phyloP scores from a whole-genome alignment of 2,113 vertebrate species.

The Syrmaticus mikado region DNA sequence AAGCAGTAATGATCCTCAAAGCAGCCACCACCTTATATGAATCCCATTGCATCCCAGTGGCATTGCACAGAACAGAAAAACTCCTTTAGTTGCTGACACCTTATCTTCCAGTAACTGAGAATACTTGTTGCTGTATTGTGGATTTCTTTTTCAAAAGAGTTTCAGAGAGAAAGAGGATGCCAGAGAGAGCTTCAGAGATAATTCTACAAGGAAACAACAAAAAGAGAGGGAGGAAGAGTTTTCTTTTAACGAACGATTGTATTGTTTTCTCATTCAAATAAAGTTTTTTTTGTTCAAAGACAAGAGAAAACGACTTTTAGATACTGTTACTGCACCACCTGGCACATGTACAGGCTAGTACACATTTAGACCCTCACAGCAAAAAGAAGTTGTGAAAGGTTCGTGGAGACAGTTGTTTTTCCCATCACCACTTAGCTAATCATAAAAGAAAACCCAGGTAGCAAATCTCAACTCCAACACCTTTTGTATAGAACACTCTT shows the following conservation, averaged over 20 bases:
- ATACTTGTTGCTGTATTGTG: neutral
- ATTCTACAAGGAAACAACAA: neutral
- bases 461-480: neutral
- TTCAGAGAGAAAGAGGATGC: neutral
- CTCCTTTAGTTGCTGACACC: neutral
- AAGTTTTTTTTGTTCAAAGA: constrained; percentile 25
- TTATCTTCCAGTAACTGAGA: neutral
- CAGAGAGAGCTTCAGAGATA: neutral
- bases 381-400: constrained; percentile 58
- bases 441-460: constrained; percentile 40
- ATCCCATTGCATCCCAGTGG: neutral
- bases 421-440: constrained; percentile 35
- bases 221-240: neutral
- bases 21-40: neutral
- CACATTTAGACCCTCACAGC: neutral
- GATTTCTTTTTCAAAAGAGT: constrained; percentile 1
- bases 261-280: constrained; percentile 40
- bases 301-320: neutral
- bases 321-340: neutral
- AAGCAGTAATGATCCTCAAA: neutral
- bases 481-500: neutral
- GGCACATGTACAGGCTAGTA: neutral
- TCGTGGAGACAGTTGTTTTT: constrained; percentile 22
- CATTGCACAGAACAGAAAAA: neutral
- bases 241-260: neutral